A percentile compares a stretch with the other conserved stretches of the same genome.
These are phyloP conservation scores for Oppia nitens DNA, from an alignment of 1,140 invertebrate genomes.

Conservation along the genomic window DNA sequence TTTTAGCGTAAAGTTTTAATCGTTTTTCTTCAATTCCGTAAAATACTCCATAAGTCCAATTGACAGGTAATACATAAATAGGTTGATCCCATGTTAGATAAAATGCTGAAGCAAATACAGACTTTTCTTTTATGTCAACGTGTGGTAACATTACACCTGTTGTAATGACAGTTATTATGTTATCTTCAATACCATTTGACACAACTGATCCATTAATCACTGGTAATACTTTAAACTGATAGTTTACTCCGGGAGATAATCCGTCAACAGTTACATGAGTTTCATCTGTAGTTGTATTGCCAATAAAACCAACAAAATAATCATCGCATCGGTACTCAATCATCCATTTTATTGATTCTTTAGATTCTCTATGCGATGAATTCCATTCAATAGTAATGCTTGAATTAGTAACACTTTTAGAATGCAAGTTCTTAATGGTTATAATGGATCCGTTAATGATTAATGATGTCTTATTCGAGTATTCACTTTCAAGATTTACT, in stretches of 20 bases:
- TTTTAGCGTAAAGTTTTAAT: constrained; percentile 24
- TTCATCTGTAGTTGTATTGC: constrained; percentile 2
- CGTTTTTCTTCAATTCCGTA: neutral
- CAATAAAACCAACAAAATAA: constrained; percentile 3
- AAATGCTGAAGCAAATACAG: neutral
- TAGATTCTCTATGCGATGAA: constrained; percentile 33
- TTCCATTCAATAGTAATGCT: constrained; percentile 42
- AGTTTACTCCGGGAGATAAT: constrained; percentile 11
- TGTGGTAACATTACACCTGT: neutral
- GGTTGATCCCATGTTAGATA: neutral
- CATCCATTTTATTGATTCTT: constrained; percentile 34
- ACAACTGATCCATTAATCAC: neutral
- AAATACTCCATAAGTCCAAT: constrained; percentile 7
- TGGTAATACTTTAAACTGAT: constrained; percentile 11
- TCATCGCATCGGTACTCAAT: constrained; percentile 7
- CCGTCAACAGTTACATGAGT: neutral
- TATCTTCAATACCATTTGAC: constrained; percentile 1
- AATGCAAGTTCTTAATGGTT: constrained; percentile 37
- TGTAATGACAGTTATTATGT: neutral
- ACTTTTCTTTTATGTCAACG: neutral
- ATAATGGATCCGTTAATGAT: constrained; percentile 37
- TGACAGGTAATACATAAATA: neutral
- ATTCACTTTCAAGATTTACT: constrained; percentile 40
- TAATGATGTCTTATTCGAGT: constrained; percentile 28
- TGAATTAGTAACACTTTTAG: constrained; percentile 32